These are phyloP conservation scores for Dysidea cf. avara DNA, from an alignment of 37 sponge, comb jelly and placozoan species.

Conservation along the genomic window DNA sequence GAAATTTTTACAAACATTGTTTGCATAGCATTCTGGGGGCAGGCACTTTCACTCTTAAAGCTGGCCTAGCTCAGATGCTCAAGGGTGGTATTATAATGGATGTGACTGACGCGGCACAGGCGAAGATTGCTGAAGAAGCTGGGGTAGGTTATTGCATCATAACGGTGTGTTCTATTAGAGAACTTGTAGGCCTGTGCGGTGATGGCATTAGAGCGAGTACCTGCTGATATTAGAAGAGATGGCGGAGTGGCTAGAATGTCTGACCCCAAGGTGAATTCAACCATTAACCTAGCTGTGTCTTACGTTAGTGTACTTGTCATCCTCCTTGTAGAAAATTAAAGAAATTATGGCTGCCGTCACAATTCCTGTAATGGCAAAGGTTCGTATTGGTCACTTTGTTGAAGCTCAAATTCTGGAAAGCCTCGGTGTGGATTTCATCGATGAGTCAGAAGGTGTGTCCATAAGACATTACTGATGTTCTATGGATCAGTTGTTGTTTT, in stretches of 20 bases:
- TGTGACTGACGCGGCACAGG: constrained; percentile 72
- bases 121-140: constrained; percentile 76
- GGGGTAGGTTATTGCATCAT: too few species aligned
- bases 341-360: constrained; percentile 69
- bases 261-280: constrained; percentile 69
- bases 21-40: too few species aligned
- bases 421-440: constrained; percentile 72
- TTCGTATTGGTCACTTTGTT: constrained; percentile 80
- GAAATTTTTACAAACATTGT: too few species aligned
- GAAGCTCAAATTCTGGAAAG: constrained; percentile 82
- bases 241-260: constrained; percentile 81
- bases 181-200: constrained; percentile 89
- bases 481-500: too few species aligned
- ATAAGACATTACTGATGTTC: too few species aligned
- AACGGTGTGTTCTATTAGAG: too few species aligned
- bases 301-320: too few species aligned
- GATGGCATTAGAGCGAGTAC: constrained; percentile 82
- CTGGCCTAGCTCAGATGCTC: constrained; percentile 77
- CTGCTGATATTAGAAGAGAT: constrained; percentile 79
- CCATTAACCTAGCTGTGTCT: too few species aligned
- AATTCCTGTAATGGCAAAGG: constrained; percentile 88
- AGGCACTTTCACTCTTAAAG: constrained; percentile 65
- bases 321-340: constrained; percentile 45
- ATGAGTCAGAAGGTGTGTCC: constrained; percentile 88
- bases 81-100: constrained; percentile 89